Evolutionary conservation across 1,140 invertebrate genomes (phyloP), one percentile per base, ranked within the genome.

Genomic region (Ceratoteleas bidentatus): DNA sequence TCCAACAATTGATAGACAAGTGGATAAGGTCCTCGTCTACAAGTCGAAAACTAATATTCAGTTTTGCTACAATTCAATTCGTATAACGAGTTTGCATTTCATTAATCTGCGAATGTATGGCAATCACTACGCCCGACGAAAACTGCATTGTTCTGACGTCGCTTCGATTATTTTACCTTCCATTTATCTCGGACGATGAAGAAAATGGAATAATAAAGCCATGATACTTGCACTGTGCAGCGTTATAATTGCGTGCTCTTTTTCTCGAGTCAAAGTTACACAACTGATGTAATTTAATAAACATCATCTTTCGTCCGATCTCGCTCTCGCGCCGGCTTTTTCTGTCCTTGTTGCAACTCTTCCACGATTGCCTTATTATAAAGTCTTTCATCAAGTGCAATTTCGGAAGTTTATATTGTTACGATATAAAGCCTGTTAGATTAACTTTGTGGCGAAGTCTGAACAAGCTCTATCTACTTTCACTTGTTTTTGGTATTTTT

Each of bases 381-480:
- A 65, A 78, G 66, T 70, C 50, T 70, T 78, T 78, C 50, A 70
- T 72, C 53, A 52, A 65, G 60, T 45, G 32, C 49, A 54, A 65
- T 70, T 78, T 70, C 53, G 57, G 60, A 78, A 78, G 62, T 80
- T 80, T 68, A 68, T 58, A 53, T 79, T 73, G 76, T 54, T 32
- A 24, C 54, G 36, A 60, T 65, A 79, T 79, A 66, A 68, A 49
- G 49, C 14, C 15, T 54, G 43, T 65, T 52, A 49, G 45, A 72
- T 70, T 66, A 65, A 72, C 57, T 72, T 72, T 62, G 49, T 13
- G 68, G 49, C 33, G 6, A 61, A 72, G 58, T 73, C 45, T 38
- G 40, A 56, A 32, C 56, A 56, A 62, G 33, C 56, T 38, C n/a
- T 49, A 57, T 50, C 54, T 53, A 70, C 68, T 72, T 43, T 62